Percentiles rank a stretch among this genome's conserved stretches.
Evolutionary conservation across 2,797 vertebrate species (phyloP).

Genomic region (Crenichthys baileyi): DNA sequence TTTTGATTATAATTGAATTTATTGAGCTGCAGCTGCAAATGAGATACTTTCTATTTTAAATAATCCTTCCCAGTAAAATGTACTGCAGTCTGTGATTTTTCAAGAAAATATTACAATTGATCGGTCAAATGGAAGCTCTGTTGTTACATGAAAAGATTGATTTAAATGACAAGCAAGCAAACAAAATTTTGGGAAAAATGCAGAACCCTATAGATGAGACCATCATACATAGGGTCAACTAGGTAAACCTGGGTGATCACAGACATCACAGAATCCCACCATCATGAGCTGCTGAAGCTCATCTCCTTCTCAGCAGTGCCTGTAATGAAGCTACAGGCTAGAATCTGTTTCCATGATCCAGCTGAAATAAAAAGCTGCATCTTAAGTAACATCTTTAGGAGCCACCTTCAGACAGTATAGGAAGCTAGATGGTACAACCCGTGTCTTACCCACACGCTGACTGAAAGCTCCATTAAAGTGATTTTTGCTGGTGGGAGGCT

Average conservation of each 20-base stretch:
- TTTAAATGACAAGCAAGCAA: background rate
- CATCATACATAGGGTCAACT: too few relatives aligned
- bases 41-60: background rate
- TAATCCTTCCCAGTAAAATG: background rate
- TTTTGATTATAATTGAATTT: background rate
- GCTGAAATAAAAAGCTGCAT: background rate
- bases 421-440: background rate
- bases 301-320: background rate
- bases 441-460: background rate
- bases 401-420: background rate
- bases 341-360: background rate
- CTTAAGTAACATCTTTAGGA: background rate
- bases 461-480: background rate
- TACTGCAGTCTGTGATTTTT: background rate
- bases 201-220: background rate
- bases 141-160: background rate
- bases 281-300: background rate
- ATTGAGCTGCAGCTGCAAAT: background rate
- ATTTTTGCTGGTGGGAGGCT: background rate
- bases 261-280: too few relatives aligned
- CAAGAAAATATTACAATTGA: background rate
- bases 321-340: background rate
- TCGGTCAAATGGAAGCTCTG: background rate
- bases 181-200: background rate
- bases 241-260: too few relatives aligned